Evolutionary conservation across 1,140 invertebrate genomes (phyloP).

Genomic region (Rhizoglyphus robini): DNA sequence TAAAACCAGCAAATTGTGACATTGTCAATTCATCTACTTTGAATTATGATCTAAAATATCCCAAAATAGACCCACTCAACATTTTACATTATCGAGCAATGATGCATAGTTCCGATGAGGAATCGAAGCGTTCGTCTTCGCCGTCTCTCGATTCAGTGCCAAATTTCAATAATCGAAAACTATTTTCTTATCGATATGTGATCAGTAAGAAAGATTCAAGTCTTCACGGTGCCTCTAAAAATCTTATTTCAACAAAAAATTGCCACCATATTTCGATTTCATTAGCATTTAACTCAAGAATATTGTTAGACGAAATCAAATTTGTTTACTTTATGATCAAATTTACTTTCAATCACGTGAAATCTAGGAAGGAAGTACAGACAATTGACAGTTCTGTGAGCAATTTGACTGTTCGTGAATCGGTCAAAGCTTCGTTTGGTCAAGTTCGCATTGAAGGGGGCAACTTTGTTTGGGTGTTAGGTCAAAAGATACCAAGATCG

Average conservation of each 20-base stretch:
- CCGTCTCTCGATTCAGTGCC: background rate
- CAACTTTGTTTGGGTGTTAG: background rate
- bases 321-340: conserved; percentile 1
- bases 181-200: conserved; percentile 2
- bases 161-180: background rate
- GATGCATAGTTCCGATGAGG: background rate
- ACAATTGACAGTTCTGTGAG: background rate
- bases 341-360: background rate
- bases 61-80: background rate
- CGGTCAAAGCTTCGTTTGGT: background rate
- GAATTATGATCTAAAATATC: conserved; percentile 1
- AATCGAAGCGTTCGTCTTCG: background rate
- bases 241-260: background rate
- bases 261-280: background rate
- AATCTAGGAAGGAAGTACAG: background rate
- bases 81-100: background rate
- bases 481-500: background rate
- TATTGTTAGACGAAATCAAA: background rate
- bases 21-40: background rate
- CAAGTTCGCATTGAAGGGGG: background rate
- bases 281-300: background rate
- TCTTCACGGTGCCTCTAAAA: background rate
- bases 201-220: background rate
- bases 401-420: conserved; percentile 9
- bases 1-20: background rate